Evolutionary conservation across 2,888 invertebrate genomes (phyloP).

Genomic region (Zaprionus obscuricornis): DNA sequence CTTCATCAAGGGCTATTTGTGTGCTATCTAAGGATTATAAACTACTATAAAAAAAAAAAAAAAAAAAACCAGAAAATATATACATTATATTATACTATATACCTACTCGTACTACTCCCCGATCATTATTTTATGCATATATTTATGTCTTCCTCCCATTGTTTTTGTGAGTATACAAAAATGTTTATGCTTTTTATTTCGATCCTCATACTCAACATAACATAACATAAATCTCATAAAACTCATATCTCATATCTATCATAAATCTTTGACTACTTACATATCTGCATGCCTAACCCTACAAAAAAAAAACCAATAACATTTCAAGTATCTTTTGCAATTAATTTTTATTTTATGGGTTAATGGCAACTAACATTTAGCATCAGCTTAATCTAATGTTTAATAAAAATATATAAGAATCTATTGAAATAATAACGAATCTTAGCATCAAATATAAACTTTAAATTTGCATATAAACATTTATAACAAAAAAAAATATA

Average conservation of each 20-base stretch:
- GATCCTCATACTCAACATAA: conserved; percentile 25
- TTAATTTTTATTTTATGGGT: no score
- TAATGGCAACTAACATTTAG: no score
- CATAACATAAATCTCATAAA: no score
- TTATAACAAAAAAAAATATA: neutral
- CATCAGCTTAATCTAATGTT: no score
- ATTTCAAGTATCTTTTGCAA: no score
- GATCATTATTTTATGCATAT: conserved; percentile 72
- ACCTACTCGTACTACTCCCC: conserved; percentile 66
- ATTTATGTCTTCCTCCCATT: conserved; percentile 72
- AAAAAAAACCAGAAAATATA: conserved; percentile 23
- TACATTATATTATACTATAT: conserved; percentile 34
- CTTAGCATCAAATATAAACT: no score
- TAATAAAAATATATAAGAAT: no score
- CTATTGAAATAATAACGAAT: no score
- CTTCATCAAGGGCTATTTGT: conserved; percentile 32
- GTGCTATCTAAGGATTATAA: conserved; percentile 43
- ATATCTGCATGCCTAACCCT: no score
- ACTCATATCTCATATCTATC: no score
- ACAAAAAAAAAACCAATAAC: no score
- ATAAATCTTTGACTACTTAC: no score
- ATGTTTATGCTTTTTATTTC: conserved; percentile 62
- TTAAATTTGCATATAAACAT: neutral
- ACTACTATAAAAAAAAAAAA: neutral
- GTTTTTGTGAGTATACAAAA: conserved; percentile 79